Base-by-base conservation (phyloP, 64 coral and sea anemone genomes). In the Porites lutea region DNA sequence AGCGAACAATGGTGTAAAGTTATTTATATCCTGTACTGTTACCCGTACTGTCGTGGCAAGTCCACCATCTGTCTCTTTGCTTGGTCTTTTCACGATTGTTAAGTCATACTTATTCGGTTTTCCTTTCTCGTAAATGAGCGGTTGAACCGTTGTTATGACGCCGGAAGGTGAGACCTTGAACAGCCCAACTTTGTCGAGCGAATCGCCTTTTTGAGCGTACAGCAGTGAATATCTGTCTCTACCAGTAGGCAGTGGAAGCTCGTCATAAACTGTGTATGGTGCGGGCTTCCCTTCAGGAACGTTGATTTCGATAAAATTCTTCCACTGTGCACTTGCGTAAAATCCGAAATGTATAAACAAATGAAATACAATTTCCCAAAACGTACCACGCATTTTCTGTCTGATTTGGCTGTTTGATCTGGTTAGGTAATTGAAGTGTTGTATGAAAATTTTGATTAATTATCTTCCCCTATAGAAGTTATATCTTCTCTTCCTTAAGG, bases 1-100 rank as follows among this genome's bases (percentile, higher is more conserved):
- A 13, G 86, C 62, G 78, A 96, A 96, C 58, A 81, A 59, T 18
- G 95, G 95, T 8, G 74, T 66, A 57, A 93, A 93, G 64, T 90
- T 90, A 78, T 96, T 93, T 6, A 58, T 69, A 63, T 96, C 91
- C 15, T 80, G 92, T 3, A 96, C 82, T 61, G 75, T 85, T 6
- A 96, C 87, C 48, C 72, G 87, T 5, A 96, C 51, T 3, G 95
- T 96, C 11, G 77, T 62, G 8, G 94, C 94, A 43, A 64, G 18
- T 23, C 89, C 89, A 5, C 85, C 94, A 3, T 77, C 71, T 6
- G 78, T 71, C 46, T 50, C 21, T 16, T 86, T 53, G 13, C 53
- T 74, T 22, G 86, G 52, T 65, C 85, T 78, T 51, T 48, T 55
- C n/a, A 96, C 89, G 45, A 96, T 58, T 18, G 83, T 96, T 43